A percentile compares a stretch with the other conserved stretches of the same genome.
These are phyloP conservation scores for Lophotriccus pileatus DNA, from an alignment of 2,797 vertebrate genomes.

Conservation along the genomic window DNA sequence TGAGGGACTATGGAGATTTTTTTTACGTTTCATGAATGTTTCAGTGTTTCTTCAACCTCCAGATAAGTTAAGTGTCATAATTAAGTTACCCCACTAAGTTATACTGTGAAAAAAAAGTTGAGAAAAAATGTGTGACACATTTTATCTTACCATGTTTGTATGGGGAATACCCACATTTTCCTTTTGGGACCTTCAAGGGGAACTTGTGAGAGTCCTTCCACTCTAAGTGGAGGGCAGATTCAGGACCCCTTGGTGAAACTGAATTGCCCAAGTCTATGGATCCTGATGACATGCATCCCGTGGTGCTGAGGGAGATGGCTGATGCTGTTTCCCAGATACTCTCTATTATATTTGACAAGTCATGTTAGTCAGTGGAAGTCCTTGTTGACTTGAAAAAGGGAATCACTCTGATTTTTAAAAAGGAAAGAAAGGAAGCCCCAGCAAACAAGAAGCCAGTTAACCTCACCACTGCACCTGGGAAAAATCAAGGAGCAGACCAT, in stretches of 20 bases:
- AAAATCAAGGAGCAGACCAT: not conserved
- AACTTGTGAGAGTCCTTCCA: accelerated
- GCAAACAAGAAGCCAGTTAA: not conserved
- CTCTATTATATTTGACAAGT: not conserved
- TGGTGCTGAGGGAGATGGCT: not conserved
- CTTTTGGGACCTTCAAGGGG: not conserved
- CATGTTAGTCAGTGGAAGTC: not conserved
- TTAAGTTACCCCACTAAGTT: not conserved
- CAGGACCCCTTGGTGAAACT: not conserved
- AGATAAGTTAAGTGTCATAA: not conserved
- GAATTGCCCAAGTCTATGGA: not conserved
- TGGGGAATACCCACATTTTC: not conserved
- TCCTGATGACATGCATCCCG: not conserved
- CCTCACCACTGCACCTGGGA: not conserved
- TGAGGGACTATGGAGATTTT: not conserved
- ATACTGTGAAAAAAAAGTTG: not conserved
- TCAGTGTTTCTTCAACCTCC: not conserved
- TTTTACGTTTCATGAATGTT: not conserved
- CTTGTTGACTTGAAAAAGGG: not conserved
- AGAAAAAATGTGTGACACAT: not conserved
- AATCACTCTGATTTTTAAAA: not conserved
- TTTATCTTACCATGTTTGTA: not conserved
- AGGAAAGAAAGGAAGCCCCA: not conserved
- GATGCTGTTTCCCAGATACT: not conserved
- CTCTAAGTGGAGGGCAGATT: not conserved